Base-by-base conservation (phyloP, 2,888 invertebrate genomes). In the Drosophila neotestacea region DNA sequence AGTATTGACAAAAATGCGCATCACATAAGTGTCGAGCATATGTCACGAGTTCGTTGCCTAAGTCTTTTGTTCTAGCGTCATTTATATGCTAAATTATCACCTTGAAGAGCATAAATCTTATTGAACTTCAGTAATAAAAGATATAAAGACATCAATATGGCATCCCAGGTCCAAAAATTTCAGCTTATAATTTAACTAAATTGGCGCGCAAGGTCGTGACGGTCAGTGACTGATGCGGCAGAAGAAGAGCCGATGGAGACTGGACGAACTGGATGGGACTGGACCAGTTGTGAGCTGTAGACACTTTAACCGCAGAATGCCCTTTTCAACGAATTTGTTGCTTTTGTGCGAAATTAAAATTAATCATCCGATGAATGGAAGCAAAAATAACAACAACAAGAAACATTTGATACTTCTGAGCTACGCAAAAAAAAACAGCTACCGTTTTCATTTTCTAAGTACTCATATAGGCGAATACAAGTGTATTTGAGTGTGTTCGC, bases 1-100 rank as follows among this genome's bases (percentile, higher is more conserved):
- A 51, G 5, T 6, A 50, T 38, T 27, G 34, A 13, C 22, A 9
- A 42, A 16, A 34, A 22, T 62, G 48, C 39, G 58, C 64, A 67
- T 44, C 41, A 60, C 50, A 60, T 59, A 60, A 30, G 4, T 52
- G 44, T 22, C 7, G 22, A 27, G 1, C 50, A 34, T 16, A 28
- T 38, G 41, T 34, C 68, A 73, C 47, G 30, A 77, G 91, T 89
- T 90, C 65, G 81, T 67, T 56, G 73, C 70, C 73, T 73, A 81
- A 90, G 85, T 90, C 89, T 83, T 90, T 90, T 81, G 86, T 88
- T 83, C 77, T 81, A 81, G 27, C 59, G n/a, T 28, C 41, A 67
- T 86, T 88, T 68, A 51, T 54, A 80, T 70, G 71, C 69, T 68
- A 77, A 77, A 67, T 52, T 56, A 67, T 73, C 60, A 72, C 85